Evolutionary conservation across 2,797 vertebrate species (phyloP), one percentile per base, ranked within the genome.

Genomic region (Rachycentron canadum): DNA sequence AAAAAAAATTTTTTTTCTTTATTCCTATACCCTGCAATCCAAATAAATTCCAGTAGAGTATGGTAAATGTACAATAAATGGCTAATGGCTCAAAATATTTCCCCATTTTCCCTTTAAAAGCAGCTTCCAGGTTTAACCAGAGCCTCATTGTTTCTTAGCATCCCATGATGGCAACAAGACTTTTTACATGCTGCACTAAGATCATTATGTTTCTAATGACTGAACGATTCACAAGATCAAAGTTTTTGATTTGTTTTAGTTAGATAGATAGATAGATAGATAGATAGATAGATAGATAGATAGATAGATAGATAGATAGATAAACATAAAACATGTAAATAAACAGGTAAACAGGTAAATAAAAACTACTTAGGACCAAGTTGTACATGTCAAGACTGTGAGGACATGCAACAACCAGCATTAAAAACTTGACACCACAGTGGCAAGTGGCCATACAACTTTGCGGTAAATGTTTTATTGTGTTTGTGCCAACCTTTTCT

Each of bases 231-330:
- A 21, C 19, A 21, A 21, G 19, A 21, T 45, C 21, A 45, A 45
- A 7, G 17, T 16, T 41, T 16, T 41, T 41, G 40, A 41, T 17
- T 45, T 21, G 41, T 43, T 41, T 41, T 36, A 62, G 17, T 50
- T 25, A 43, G 45, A 67, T 52, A 58, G 40, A 73, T 41, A 58
- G 55, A 78, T 59, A 55, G 38, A 66, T 52, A 58, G 40, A 73
- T 53, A 62, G 60, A 78, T 59, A 45, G 21, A 47, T n/a, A n/a
- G n/a, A 66, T 57, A 57, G 38, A 72, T 52, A 61, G 64, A 77
- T 53, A 53, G 26, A 61, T 55, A 60, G 43, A 47, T 32, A 63
- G 60, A 52, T 41, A 53, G 26, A 64, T 34, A 55, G 60, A 28
- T 25, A 77, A 17, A 23, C 30, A 12, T 17, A 58, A 56, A 23